A percentile compares a stretch with the other conserved stretches of the same genome.
phyloP scores from a whole-genome alignment of 2,888 invertebrate genomes.

The Ephialtes manifestator region DNA sequence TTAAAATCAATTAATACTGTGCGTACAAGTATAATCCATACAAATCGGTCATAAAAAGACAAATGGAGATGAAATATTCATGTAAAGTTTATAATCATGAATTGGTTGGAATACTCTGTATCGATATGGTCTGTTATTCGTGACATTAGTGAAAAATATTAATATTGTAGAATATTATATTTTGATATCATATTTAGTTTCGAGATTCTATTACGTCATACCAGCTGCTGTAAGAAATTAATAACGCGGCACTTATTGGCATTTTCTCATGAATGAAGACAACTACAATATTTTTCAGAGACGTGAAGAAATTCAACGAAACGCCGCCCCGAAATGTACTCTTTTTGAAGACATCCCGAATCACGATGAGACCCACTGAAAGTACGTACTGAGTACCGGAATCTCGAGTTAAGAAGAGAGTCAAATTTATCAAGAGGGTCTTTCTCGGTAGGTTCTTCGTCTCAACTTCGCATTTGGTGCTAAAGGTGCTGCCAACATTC shows the following conservation, averaged over 20 bases:
- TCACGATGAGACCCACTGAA: not conserved
- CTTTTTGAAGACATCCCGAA: not conserved
- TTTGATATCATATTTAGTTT: not conserved
- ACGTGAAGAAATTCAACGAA: not conserved
- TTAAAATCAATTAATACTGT: not conserved
- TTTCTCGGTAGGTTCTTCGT: slow-evolving; percentile 15
- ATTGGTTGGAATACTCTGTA: not conserved
- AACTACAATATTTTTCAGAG: not conserved
- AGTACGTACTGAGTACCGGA: not conserved
- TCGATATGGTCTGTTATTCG: not conserved
- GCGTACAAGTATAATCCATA: not conserved
- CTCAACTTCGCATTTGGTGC: not conserved
- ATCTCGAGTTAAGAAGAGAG: not conserved
- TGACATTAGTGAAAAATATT: not conserved
- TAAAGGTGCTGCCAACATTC: not conserved
- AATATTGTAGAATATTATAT: not conserved
- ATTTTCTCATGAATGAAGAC: not conserved
- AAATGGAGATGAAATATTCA: not conserved
- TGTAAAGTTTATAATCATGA: not conserved
- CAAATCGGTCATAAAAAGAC: not conserved
- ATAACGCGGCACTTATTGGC: not conserved
- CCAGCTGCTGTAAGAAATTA: not conserved
- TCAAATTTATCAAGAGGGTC: slow-evolving; percentile 43
- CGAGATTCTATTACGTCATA: not conserved
- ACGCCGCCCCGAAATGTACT: not conserved